Percentiles rank a stretch among this genome's conserved stretches.
Evolutionary conservation across 2,888 invertebrate species (phyloP).

Genomic region (Drosophila fungiperda): DNA sequence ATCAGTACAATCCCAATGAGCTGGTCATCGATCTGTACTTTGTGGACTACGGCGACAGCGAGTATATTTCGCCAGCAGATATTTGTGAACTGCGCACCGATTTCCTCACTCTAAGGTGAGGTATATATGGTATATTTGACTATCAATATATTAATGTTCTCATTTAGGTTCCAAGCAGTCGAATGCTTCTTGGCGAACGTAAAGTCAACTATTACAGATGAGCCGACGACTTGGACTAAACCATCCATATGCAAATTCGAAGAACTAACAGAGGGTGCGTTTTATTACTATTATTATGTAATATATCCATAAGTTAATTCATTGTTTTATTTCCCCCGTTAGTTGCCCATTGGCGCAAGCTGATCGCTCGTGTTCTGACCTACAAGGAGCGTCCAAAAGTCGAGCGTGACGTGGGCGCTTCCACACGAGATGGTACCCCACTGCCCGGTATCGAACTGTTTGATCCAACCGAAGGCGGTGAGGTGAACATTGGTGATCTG

Average conservation of each 20-base stretch:
- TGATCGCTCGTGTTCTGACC: constrained; percentile 91
- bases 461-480: constrained; percentile 87
- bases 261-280: constrained; percentile 88
- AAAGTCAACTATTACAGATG: constrained; percentile 86
- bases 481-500: constrained; percentile 82
- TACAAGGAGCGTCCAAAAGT: constrained; percentile 87
- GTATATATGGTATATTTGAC: too few relatives aligned
- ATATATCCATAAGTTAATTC: neutral
- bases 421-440: constrained; percentile 88
- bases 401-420: constrained; percentile 53
- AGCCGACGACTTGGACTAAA: constrained; percentile 87
- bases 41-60: constrained; percentile 95
- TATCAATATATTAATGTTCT: neutral
- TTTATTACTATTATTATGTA: too few relatives aligned
- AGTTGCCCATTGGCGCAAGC: constrained; percentile 92
- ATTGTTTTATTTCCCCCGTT: constrained; percentile 48
- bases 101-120: constrained; percentile 84
- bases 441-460: constrained; percentile 92
- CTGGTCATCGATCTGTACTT: constrained; percentile 90
- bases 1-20: constrained; percentile 88
- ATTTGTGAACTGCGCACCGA: constrained; percentile 91
- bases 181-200: constrained; percentile 93
- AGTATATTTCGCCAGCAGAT: constrained; percentile 88
- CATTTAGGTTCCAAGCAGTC: constrained; percentile 89
- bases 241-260: constrained; percentile 89